Percentiles rank a stretch among this genome's conserved stretches.
phyloP scores from a whole-genome alignment of 2,888 invertebrate genomes.

The Drosophila prolongata region DNA sequence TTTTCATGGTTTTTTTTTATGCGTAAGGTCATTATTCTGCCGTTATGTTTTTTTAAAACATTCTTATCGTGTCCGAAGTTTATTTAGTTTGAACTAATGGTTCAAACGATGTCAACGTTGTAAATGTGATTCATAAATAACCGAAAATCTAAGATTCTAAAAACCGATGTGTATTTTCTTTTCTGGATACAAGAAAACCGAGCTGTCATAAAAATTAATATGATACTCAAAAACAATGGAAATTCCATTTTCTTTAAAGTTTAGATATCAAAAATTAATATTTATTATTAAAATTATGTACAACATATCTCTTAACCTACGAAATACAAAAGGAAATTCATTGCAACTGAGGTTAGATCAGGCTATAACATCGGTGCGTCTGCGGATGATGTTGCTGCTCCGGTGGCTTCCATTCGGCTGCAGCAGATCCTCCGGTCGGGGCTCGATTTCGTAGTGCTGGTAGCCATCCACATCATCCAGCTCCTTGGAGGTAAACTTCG shows the following conservation, averaged over 20 bases:
- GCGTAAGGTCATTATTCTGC: too few species aligned
- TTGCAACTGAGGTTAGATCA: conserved; percentile 38
- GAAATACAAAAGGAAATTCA: conserved; percentile 16
- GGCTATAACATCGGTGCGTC: conserved; percentile 82
- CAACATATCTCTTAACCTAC: conserved; percentile 35
- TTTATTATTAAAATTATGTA: conserved; percentile 37
- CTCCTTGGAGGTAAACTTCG: conserved; percentile 94
- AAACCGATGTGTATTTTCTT: too few species aligned
- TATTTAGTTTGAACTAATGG: too few species aligned
- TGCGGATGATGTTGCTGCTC: conserved; percentile 76
- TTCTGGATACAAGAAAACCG: too few species aligned
- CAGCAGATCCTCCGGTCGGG: conserved; percentile 82
- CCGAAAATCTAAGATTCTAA: too few species aligned
- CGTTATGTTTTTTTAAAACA: too few species aligned
- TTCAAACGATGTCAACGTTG: too few species aligned
- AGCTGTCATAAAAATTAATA: too few species aligned
- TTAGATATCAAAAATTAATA: conserved; percentile 34
- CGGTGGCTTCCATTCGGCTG: conserved; percentile 73
- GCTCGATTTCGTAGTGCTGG: conserved; percentile 89
- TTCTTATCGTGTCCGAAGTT: too few species aligned
- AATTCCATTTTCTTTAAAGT: not conserved
- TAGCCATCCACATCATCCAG: conserved; percentile 96
- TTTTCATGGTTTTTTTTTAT: too few species aligned
- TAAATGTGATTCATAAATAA: too few species aligned
- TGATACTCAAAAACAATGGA: too few species aligned